Percentiles rank a stretch among this genome's conserved stretches.
phyloP scores from a whole-genome alignment of 2,113 vertebrate genomes.

The Seriola quinqueradiata region DNA sequence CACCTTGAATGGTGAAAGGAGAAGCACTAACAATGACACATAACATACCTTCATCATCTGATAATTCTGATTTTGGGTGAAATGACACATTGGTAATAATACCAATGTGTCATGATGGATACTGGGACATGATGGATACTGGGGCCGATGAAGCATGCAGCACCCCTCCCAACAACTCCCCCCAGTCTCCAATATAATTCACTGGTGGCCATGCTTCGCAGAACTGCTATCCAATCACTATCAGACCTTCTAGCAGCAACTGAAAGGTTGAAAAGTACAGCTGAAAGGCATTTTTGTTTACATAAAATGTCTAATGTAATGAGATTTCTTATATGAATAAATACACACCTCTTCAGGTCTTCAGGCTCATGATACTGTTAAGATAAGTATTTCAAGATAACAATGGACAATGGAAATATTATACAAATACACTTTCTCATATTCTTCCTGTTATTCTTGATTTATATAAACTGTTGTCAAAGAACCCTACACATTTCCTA shows the following conservation, averaged over 20 bases:
- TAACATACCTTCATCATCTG: not conserved
- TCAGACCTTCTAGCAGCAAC: conserved; percentile 39
- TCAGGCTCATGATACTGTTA: not conserved
- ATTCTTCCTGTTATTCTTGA: not conserved
- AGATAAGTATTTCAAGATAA: not conserved
- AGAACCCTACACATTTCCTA: conserved; percentile 1
- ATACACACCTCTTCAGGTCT: conserved; percentile 1
- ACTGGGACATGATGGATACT: conserved; percentile 28
- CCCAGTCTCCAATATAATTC: conserved; percentile 39
- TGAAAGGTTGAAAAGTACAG: conserved; percentile 21
- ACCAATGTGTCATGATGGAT: conserved; percentile 36
- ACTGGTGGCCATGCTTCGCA: conserved; percentile 50
- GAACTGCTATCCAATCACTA: conserved; percentile 40
- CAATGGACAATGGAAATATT: not conserved
- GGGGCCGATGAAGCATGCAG: conserved; percentile 22
- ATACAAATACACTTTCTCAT: not conserved
- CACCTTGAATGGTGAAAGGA: not conserved
- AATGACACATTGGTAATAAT: not conserved
- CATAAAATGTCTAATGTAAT: conserved; percentile 27
- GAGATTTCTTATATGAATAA: conserved; percentile 1
- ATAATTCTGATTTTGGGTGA: not conserved
- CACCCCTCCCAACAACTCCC: conserved; percentile 27
- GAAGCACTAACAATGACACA: not conserved
- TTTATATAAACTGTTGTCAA: not conserved
- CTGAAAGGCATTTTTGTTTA: not conserved